Evolutionary conservation across 2,888 invertebrate species (phyloP).

Genomic region (Temnothorax unifasciatus): DNA sequence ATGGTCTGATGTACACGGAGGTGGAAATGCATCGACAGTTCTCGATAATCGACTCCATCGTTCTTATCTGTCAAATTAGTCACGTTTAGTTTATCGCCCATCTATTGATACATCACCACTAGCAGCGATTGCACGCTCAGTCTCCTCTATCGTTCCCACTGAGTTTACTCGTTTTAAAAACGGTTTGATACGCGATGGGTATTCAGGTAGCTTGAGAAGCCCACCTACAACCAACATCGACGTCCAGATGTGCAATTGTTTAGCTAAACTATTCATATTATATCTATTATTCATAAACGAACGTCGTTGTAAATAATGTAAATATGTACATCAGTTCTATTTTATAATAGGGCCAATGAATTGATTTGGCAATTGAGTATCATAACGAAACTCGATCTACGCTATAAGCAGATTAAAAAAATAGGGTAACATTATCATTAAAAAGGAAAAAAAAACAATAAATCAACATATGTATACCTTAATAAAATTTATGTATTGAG

Average conservation of each 20-base stretch:
- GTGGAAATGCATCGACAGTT: conserved; percentile 20
- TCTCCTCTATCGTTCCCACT: neutral
- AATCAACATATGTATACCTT: conserved; percentile 86
- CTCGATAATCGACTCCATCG: conserved; percentile 6
- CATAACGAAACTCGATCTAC: conserved; percentile 78
- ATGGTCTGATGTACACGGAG: neutral
- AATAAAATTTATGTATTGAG: conserved; percentile 86
- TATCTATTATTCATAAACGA: conserved; percentile 76
- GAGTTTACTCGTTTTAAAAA: conserved; percentile 33
- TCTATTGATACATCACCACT: neutral
- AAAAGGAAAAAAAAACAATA: conserved; percentile 82
- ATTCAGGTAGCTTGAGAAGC: conserved; percentile 62
- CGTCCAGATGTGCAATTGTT: conserved; percentile 86
- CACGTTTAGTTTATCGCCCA: neutral
- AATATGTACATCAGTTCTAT: conserved; percentile 86
- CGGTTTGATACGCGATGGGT: conserved; percentile 45
- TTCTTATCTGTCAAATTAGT: conserved; percentile 21
- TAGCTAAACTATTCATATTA: conserved; percentile 79
- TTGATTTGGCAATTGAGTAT: conserved; percentile 80
- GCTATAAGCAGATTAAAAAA: conserved; percentile 79
- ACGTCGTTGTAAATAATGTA: conserved; percentile 84
- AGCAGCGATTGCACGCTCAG: neutral
- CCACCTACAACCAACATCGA: conserved; percentile 85
- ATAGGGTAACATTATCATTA: conserved; percentile 84
- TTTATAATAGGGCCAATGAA: conserved; percentile 84